phyloP scores from a whole-genome alignment of 2,113 vertebrate genomes.

The Mesoclemmys tuberculata region DNA sequence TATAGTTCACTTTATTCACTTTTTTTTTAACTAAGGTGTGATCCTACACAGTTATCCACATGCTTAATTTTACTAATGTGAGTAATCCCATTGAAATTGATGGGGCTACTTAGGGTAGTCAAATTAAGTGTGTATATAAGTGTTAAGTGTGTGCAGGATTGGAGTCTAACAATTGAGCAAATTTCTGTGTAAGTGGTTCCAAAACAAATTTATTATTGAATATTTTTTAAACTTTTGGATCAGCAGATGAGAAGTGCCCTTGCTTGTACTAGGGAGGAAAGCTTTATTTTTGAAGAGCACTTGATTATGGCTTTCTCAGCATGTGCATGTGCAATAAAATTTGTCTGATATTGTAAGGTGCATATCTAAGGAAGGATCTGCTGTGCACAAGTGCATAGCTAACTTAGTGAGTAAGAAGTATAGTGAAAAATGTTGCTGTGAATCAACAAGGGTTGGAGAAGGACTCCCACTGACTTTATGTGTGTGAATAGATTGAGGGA shows the following conservation, averaged over 20 bases:
- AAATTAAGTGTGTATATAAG: neutral
- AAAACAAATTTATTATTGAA: neutral
- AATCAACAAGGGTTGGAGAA: neutral
- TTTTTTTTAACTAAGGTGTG: neutral
- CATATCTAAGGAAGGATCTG: neutral
- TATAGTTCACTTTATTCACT: neutral
- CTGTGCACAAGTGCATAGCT: neutral
- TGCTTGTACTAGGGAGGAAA: neutral
- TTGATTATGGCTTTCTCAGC: neutral
- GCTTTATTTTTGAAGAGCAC: neutral
- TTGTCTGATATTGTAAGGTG: neutral
- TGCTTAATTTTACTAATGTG: neutral
- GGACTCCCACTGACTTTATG: neutral
- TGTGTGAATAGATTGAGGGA: neutral
- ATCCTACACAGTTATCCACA: neutral
- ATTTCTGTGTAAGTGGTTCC: conserved; percentile 2
- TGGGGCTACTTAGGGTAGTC: neutral
- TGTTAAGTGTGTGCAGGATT: neutral
- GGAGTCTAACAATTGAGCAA: neutral
- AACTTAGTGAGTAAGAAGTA: neutral
- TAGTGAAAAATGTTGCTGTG: neutral
- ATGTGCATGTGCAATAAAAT: neutral
- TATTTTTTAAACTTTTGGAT: neutral
- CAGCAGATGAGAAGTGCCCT: neutral
- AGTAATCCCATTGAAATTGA: neutral